These are phyloP conservation scores for Heteromyza rotundicornis DNA, from an alignment of 2,888 invertebrate species.

Conservation along the genomic window DNA sequence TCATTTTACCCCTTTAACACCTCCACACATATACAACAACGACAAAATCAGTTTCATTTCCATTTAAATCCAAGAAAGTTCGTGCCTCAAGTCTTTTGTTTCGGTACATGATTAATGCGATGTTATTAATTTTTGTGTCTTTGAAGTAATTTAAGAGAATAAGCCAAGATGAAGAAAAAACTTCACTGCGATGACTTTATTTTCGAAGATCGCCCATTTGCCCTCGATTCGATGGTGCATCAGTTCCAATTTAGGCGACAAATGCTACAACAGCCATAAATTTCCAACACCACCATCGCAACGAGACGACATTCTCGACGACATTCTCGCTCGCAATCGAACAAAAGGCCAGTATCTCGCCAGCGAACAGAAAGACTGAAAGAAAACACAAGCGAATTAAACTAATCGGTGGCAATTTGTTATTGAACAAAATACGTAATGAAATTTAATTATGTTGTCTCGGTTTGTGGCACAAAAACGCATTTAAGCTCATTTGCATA, in stretches of 20 bases:
- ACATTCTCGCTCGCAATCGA: neutral
- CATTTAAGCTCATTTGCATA: conserved; percentile 36
- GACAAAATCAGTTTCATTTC: no score
- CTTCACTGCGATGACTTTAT: conserved; percentile 4
- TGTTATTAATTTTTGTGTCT: conserved; percentile 9
- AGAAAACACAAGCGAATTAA: conserved; percentile 5
- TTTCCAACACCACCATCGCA: neutral
- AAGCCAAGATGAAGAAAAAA: neutral
- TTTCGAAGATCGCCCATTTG: neutral
- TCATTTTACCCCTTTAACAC: no score
- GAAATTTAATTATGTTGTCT: conserved; percentile 57
- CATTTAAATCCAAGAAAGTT: conserved; percentile 12
- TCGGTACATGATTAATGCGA: conserved; percentile 13
- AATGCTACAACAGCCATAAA: conserved; percentile 28
- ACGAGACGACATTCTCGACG: neutral
- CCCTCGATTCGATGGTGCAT: conserved; percentile 26
- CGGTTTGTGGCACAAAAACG: conserved; percentile 33
- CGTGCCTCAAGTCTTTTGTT: conserved; percentile 30
- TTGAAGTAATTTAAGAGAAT: conserved; percentile 9
- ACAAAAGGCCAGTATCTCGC: neutral
- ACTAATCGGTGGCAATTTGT: conserved; percentile 52
- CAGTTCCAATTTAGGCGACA: conserved; percentile 40
- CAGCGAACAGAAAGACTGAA: neutral
- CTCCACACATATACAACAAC: no score
- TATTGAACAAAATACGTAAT: conserved; percentile 44